A percentile compares a stretch with the other conserved stretches of the same genome.
phyloP scores from a whole-genome alignment of 2,888 invertebrate species.

The Rugalucina vietnamica region DNA sequence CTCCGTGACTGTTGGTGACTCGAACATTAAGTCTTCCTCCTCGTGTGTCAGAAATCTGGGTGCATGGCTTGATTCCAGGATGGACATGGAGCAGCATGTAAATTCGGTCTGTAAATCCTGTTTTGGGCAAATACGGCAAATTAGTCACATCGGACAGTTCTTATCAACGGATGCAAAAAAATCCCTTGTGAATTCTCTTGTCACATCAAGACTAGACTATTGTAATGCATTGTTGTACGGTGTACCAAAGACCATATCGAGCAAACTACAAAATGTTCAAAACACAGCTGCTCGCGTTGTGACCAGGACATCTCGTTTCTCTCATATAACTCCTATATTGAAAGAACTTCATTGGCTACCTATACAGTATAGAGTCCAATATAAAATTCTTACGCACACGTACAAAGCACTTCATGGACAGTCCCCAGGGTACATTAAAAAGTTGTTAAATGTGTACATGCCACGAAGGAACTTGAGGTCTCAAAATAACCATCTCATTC shows the following conservation, averaged over 20 bases:
- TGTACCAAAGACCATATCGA: slow-evolving; percentile 13
- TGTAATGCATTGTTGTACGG: slow-evolving; percentile 27
- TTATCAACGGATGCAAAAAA: slow-evolving; percentile 26
- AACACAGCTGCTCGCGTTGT: slow-evolving; percentile 21
- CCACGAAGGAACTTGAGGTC: slow-evolving; percentile 30
- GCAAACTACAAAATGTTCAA: neutral
- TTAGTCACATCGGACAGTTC: slow-evolving; percentile 38
- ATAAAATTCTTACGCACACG: too few relatives aligned
- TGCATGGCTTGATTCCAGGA: slow-evolving; percentile 29
- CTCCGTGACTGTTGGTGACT: slow-evolving; percentile 5
- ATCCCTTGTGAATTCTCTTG: slow-evolving; percentile 30
- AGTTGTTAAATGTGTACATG: too few relatives aligned
- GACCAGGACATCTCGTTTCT: neutral
- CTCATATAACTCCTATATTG: neutral
- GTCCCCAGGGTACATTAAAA: too few relatives aligned
- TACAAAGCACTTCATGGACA: too few relatives aligned
- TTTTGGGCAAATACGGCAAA: slow-evolving; percentile 30
- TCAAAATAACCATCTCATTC: slow-evolving; percentile 2
- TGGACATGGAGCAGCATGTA: slow-evolving; percentile 49
- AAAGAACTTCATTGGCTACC: neutral
- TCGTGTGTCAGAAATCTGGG: slow-evolving; percentile 38
- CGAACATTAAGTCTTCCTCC: slow-evolving; percentile 15
- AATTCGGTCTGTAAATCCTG: slow-evolving; percentile 33
- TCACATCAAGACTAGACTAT: slow-evolving; percentile 35
- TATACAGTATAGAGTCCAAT: too few relatives aligned